Evolutionary conservation across 2,113 vertebrate species (phyloP).

Genomic region (Varanus salvator): DNA sequence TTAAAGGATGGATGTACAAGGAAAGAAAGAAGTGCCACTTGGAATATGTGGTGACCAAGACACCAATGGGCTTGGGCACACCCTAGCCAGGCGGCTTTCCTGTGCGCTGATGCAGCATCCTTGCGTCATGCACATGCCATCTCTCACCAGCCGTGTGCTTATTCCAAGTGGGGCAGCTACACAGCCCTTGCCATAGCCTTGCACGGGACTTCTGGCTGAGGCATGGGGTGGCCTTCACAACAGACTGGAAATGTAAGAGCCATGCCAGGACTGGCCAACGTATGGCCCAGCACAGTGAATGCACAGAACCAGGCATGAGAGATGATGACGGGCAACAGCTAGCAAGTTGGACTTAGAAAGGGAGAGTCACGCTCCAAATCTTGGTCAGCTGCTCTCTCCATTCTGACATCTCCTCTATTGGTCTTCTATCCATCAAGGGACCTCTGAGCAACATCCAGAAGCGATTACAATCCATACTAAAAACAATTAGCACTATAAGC

Average conservation of each 20-base stretch:
- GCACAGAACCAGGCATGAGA: background rate
- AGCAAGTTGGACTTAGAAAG: background rate
- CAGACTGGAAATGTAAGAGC: background rate
- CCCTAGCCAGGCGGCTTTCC: conserved; percentile 6
- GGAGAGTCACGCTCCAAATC: background rate
- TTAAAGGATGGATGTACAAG: background rate
- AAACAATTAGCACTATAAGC: background rate
- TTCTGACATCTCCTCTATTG: background rate
- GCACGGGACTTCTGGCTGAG: background rate
- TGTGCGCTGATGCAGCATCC: conserved; percentile 35
- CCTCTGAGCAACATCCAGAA: background rate
- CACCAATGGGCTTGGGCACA: conserved; percentile 36
- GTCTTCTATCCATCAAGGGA: background rate
- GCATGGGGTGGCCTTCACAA: background rate
- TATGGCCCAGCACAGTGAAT: background rate
- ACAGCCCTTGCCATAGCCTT: background rate
- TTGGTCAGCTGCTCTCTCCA: background rate
- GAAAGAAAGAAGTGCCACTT: background rate
- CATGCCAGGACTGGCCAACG: background rate
- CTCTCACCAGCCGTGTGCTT: background rate
- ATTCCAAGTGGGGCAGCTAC: background rate
- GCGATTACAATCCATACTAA: background rate
- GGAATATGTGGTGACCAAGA: conserved; percentile 14
- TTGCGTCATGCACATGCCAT: conserved; percentile 28
- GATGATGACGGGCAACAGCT: background rate